Evolutionary conservation across 2,888 invertebrate species (phyloP), one percentile per base, ranked within the genome.

Genomic region (Drosophila infuscata): DNA sequence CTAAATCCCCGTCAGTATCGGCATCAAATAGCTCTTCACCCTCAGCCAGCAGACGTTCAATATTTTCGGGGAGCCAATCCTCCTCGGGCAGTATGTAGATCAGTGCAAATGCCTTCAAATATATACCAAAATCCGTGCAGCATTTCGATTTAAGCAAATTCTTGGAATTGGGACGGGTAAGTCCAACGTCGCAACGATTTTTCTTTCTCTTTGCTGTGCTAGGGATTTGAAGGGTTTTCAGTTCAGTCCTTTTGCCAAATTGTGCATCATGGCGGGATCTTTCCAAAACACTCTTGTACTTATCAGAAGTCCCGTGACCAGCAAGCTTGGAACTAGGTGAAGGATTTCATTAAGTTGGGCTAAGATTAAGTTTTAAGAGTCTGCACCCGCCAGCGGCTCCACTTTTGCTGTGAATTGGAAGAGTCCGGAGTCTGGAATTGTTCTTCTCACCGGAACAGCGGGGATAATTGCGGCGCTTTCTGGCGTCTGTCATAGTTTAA

Each of bases 71-170:
- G 1, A 77, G 88, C 93, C 93, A 93, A 12, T 91, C 88, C 20
- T 70, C 81, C 62, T 91, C 92, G 0, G 92, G 91, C 38, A 91
- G 83, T 7, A 92, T 80, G 66, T 91, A 91, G 29, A 91, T 79
- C 58, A 92, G 82, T 0, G 91, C 92, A 65, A 92, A 92, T 0
- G 91, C 93, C 52, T 91, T 83, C 1, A 93, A 67, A 67, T 83
- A 89, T 0, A 80, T 89, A 2, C 89, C 85, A 53, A 81, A 91
- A 2, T 89, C 86, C 33, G 85, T 80, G 0, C 76, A 61, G 8
- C 64, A n/a, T n/a, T 72, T 48, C 5, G 81, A 60, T 0, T 53
- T n/a, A 7, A 70, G 70, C 11, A 68, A 58, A 43, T 81, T 56
- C 30, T 67, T 32, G 15, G 29, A 11, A 17, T 54, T 67, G 7